Evolutionary conservation across 2,113 vertebrate genomes (phyloP).

Genomic region (Redunca redunca): DNA sequence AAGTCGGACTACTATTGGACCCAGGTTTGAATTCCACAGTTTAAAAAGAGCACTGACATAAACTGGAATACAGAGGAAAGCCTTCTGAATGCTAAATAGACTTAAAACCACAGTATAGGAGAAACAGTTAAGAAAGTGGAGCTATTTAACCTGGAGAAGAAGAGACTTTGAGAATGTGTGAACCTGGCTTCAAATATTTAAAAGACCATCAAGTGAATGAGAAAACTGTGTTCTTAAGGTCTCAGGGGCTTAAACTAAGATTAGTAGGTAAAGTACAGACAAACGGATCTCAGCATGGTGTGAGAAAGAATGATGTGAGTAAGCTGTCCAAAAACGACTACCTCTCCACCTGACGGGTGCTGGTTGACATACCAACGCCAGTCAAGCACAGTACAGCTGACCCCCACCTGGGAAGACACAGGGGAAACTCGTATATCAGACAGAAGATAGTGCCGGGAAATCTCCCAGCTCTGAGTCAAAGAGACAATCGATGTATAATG

Average conservation of each 20-base stretch:
- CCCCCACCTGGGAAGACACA: background rate
- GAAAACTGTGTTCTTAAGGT: background rate
- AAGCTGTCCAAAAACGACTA: background rate
- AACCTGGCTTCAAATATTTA: background rate
- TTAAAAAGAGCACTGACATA: background rate
- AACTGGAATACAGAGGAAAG: background rate
- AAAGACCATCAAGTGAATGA: background rate
- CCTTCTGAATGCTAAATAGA: background rate
- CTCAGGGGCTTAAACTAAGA: background rate
- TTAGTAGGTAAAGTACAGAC: background rate
- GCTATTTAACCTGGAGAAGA: background rate
- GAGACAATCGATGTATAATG: background rate
- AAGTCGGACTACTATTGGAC: background rate
- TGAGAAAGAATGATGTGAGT: background rate
- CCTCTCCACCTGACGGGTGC: background rate
- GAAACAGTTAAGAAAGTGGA: background rate
- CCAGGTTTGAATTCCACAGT: background rate
- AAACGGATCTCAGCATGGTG: background rate
- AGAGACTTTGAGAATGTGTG: background rate
- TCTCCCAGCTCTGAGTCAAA: background rate
- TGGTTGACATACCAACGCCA: background rate
- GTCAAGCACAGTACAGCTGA: background rate
- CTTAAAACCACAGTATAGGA: background rate
- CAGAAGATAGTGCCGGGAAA: background rate
- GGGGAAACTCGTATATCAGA: background rate